Evolutionary conservation across 1,140 invertebrate genomes (phyloP).

Genomic region (Phthorimaea operculella): DNA sequence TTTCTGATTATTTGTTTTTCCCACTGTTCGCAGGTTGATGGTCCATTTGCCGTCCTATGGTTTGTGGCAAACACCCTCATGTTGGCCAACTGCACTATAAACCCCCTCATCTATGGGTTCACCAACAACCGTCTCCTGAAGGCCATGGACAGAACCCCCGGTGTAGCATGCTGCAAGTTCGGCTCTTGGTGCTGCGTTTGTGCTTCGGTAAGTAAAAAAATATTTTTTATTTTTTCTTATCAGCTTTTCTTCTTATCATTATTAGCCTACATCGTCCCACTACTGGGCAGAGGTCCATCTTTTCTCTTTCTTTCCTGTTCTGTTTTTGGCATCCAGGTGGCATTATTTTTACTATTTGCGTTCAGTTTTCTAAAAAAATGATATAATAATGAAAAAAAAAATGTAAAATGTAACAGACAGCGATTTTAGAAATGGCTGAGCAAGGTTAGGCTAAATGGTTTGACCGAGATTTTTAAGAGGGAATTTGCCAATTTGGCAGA

Average conservation of each 20-base stretch:
- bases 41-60: conserved; percentile 69
- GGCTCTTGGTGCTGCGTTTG: conserved; percentile 52
- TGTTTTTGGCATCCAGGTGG: no score
- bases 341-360: no score
- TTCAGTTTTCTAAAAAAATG: no score
- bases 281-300: no score
- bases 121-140: conserved; percentile 75
- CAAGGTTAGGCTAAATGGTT: no score
- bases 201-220: conserved; percentile 26
- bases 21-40: conserved; percentile 54
- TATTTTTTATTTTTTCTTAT: no score
- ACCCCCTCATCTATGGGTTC: conserved; percentile 80
- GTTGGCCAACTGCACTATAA: conserved; percentile 76
- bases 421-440: no score
- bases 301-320: conserved; percentile 17
- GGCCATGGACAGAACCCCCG: conserved; percentile 69
- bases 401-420: no score
- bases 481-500: no score
- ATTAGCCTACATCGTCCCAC: no score
- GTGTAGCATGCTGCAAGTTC: conserved; percentile 54
- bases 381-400: conserved; percentile 13
- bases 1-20: neutral
- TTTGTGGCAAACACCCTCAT: conserved; percentile 76
- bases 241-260: no score
- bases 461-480: no score